Conservation (phyloP, 2,113 vertebrate genomes). For the Plecotus auritus region DNA sequence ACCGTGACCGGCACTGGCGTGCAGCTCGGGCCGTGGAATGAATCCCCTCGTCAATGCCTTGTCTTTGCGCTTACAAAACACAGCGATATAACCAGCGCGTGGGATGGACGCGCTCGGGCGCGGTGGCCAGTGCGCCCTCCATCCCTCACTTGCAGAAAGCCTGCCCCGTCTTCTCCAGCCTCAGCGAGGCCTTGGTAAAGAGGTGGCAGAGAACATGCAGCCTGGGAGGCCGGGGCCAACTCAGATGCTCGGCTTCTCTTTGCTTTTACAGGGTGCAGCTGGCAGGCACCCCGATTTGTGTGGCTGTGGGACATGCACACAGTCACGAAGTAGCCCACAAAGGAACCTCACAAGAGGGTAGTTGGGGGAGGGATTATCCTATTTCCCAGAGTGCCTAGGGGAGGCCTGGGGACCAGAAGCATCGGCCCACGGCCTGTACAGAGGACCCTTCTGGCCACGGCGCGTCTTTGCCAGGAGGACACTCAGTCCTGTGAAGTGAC, state of each 20-base stretch:
- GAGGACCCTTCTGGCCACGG: background rate
- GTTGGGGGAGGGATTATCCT: background rate
- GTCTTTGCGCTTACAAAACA: background rate
- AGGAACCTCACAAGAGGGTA: fast-evolving
- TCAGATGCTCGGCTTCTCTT: background rate
- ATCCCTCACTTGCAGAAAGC: background rate
- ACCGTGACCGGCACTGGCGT: fast-evolving
- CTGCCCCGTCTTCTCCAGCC: background rate
- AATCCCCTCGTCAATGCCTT: background rate
- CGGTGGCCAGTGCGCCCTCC: background rate
- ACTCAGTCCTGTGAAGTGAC: fast-evolving
- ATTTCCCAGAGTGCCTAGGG: background rate
- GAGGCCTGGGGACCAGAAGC: background rate
- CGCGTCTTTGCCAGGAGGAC: background rate
- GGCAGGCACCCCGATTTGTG: background rate
- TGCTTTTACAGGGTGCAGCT: too few relatives aligned
- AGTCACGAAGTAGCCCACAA: fast-evolving
- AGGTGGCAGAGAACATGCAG: fast-evolving
- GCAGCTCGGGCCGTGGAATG: background rate
- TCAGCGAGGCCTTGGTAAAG: background rate
- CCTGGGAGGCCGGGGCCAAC: background rate
- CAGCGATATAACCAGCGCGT: fast-evolving
- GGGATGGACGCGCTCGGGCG: fast-evolving
- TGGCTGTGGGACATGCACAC: background rate
- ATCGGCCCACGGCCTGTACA: background rate